phyloP scores from a whole-genome alignment of 2,888 invertebrate species.

The Eilema sororculum region DNA sequence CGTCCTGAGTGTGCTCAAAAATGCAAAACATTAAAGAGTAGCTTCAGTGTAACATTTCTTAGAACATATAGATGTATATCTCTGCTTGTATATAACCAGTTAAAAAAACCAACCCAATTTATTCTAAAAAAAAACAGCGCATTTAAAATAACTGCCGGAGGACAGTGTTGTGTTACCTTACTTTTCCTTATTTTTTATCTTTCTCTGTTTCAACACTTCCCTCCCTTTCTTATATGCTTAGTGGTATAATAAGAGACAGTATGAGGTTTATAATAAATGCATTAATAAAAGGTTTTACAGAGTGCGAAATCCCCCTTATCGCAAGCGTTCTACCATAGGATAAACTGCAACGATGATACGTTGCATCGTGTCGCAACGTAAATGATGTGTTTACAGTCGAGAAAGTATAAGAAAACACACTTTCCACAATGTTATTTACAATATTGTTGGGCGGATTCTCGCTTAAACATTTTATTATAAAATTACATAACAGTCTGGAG shows the following conservation, averaged over 20 bases:
- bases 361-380: too few species aligned
- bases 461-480: neutral
- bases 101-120: neutral
- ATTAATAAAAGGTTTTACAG: neutral
- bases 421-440: neutral
- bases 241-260: neutral
- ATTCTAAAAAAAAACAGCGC: neutral
- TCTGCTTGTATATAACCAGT: neutral
- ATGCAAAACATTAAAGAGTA: slow-evolving; percentile 1
- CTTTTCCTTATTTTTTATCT: neutral
- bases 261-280: neutral
- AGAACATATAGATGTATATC: neutral
- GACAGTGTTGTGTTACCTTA: neutral
- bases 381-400: neutral
- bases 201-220: neutral
- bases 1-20: slow-evolving; percentile 10
- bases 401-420: slow-evolving; percentile 2
- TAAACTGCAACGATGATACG: too few species aligned
- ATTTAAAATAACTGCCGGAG: neutral
- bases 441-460: neutral
- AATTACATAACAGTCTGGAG: neutral
- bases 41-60: neutral
- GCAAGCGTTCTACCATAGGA: neutral
- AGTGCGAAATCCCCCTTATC: neutral
- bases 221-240: neutral